A percentile compares a stretch with the other conserved stretches of the same genome.
Conservation (phyloP, 1,140 invertebrate genomes). For the Dendrolimus kikuchii region DNA sequence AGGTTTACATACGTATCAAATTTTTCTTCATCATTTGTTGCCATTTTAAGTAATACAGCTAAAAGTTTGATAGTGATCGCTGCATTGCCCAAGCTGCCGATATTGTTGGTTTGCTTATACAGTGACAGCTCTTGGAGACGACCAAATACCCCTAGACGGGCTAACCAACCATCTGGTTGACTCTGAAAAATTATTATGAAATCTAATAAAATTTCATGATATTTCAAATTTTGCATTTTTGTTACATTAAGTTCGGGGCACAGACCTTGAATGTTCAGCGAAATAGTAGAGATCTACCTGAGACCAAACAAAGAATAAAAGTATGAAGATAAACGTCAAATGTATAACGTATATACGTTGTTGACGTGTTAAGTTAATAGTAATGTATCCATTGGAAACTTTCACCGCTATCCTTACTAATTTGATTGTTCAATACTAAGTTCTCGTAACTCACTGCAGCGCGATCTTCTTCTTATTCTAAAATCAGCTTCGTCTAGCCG, state of each 20-base stretch:
- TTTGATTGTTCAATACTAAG: no score
- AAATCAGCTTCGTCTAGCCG: no score
- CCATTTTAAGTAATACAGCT: slow-evolving; percentile 42
- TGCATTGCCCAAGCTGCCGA: slow-evolving; percentile 34
- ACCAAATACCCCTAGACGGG: slow-evolving; percentile 50
- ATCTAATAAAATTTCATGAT: background rate
- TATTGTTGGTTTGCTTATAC: slow-evolving; percentile 36
- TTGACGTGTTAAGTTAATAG: no score
- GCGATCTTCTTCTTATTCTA: no score
- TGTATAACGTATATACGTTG: no score
- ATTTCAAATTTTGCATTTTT: background rate
- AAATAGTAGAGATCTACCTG: no score
- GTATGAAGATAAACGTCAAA: no score
- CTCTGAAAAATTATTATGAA: slow-evolving; percentile 25
- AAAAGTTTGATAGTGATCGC: slow-evolving; percentile 47
- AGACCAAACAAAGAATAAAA: no score
- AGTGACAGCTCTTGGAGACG: slow-evolving; percentile 44
- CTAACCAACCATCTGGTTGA: slow-evolving; percentile 52
- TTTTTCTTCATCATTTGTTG: slow-evolving; percentile 35
- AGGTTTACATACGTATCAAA: slow-evolving; percentile 45
- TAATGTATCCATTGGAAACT: no score
- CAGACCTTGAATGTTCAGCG: no score
- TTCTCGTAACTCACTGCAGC: no score
- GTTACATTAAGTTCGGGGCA: background rate
- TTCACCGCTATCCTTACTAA: no score